A percentile compares a stretch with the other conserved stretches of the same genome.
Conservation (phyloP, 2,113 vertebrate genomes). For the Plecturocebus donacophilus region DNA sequence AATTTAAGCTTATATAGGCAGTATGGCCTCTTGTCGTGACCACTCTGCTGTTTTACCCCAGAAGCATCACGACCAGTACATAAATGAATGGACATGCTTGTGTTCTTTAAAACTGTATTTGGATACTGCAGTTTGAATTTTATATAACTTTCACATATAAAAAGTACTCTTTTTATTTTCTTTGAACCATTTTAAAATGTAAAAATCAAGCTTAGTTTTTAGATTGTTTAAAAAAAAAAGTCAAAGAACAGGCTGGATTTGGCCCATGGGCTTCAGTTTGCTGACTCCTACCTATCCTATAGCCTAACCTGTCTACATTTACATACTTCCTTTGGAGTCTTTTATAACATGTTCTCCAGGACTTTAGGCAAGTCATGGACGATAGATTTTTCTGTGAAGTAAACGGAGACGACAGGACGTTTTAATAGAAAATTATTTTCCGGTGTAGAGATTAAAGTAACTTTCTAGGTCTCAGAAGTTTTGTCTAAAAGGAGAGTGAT, state of each 20-base stretch:
- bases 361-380: background rate
- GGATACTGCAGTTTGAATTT: background rate
- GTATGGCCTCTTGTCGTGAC: background rate
- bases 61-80: background rate
- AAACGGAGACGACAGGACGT: background rate
- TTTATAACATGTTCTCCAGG: background rate
- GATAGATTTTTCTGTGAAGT: background rate
- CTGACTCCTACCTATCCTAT: background rate
- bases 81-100: background rate
- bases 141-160: background rate
- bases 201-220: background rate
- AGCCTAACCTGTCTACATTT: background rate
- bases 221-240: background rate
- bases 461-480: background rate
- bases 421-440: constrained; percentile 28
- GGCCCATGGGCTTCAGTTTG: background rate
- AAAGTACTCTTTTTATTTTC: background rate
- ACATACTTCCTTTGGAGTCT: background rate
- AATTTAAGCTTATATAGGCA: background rate
- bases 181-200: background rate
- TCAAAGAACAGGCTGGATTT: background rate
- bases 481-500: background rate
- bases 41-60: background rate
- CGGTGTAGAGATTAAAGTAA: background rate
- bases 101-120: background rate